Evolutionary conservation across 2,113 vertebrate species (phyloP).

Genomic region (Chionomys nivalis): DNA sequence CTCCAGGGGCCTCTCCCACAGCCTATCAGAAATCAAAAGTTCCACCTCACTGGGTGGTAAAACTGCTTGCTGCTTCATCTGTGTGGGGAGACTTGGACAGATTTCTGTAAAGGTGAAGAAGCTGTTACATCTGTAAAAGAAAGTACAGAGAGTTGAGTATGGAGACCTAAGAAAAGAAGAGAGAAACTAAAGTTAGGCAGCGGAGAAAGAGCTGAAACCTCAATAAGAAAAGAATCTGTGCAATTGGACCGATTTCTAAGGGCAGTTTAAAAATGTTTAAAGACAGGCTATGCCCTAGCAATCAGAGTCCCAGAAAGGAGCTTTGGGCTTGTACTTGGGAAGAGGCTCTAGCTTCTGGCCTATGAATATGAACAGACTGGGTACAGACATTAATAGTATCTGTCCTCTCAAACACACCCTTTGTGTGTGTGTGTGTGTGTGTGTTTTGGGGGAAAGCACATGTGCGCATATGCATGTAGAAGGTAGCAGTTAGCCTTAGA

Average conservation of each 20-base stretch:
- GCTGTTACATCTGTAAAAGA: constrained; percentile 35
- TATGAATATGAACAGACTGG: background rate
- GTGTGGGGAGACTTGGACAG: background rate
- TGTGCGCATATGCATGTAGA: background rate
- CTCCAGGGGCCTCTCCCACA: constrained; percentile 62
- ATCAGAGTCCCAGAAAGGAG: background rate
- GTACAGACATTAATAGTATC: background rate
- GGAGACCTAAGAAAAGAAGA: constrained; percentile 13
- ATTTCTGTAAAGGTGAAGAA: constrained; percentile 34
- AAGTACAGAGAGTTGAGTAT: background rate
- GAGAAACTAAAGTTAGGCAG: background rate
- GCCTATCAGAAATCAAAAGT: constrained; percentile 71
- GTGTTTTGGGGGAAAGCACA: background rate
- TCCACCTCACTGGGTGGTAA: constrained; percentile 73
- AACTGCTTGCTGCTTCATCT: constrained; percentile 55
- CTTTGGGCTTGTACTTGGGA: background rate
- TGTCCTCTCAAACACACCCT: background rate
- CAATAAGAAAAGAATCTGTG: background rate
- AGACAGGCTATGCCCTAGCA: background rate
- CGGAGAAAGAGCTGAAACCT: background rate
- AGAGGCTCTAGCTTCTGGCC: background rate
- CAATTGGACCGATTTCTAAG: background rate
- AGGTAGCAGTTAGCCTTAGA: background rate
- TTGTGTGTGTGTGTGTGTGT: background rate
- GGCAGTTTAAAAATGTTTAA: background rate